Evolutionary conservation across 2,888 invertebrate species (phyloP).

Genomic region (Cyclophora albipunctata): DNA sequence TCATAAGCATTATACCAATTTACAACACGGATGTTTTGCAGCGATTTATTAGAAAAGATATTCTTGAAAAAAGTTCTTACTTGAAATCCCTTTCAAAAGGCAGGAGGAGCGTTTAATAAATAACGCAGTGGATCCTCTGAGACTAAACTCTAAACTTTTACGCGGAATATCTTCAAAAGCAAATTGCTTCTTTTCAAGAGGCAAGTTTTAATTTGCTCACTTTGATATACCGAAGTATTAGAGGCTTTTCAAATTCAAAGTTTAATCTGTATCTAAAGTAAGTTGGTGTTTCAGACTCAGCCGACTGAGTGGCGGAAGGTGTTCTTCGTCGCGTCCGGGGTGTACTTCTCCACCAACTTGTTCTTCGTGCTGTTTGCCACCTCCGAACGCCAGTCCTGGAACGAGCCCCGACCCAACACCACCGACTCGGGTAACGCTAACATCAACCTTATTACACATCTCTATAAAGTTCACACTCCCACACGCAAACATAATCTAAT

Average conservation of each 20-base stretch:
- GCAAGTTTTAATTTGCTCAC: slow-evolving; percentile 19
- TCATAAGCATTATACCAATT: no score
- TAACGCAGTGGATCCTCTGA: no score
- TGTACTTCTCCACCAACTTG: slow-evolving; percentile 81
- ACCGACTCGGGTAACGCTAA: slow-evolving; percentile 32
- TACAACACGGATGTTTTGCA: no score
- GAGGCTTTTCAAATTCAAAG: slow-evolving; percentile 6
- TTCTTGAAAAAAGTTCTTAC: no score
- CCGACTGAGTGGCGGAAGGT: slow-evolving; percentile 82
- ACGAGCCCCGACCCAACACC: slow-evolving; percentile 60
- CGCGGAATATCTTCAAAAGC: not conserved
- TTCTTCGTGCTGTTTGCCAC: slow-evolving; percentile 82
- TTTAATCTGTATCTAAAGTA: slow-evolving; percentile 11
- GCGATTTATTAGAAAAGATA: no score
- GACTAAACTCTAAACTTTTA: no score
- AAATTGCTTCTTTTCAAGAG: not conserved
- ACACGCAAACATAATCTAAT: no score
- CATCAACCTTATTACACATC: not conserved
- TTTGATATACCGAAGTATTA: slow-evolving; percentile 19
- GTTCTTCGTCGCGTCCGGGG: slow-evolving; percentile 82
- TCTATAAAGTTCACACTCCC: not conserved
- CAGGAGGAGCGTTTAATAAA: not conserved
- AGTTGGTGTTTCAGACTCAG: slow-evolving; percentile 62
- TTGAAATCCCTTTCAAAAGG: no score
- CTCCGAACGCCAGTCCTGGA: slow-evolving; percentile 83